Base-by-base conservation (phyloP, 2,888 invertebrate species). In the Sphinx pinastri region DNA sequence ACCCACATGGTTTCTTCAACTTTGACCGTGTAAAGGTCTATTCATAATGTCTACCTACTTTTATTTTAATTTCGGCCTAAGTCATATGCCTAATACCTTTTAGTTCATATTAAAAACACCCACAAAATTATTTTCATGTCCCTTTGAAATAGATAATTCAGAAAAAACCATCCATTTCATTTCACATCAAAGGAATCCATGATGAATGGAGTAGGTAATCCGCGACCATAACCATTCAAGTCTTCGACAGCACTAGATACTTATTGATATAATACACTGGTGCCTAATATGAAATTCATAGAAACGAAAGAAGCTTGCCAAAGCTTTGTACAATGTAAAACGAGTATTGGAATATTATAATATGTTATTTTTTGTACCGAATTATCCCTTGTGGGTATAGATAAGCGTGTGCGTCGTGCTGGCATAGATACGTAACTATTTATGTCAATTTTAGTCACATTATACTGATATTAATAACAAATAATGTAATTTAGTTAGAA, bases 211-310 rank as follows among this genome's bases (percentile, higher is more conserved):
- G 13, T n/a, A n/a, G n/a, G n/a, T 63, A 63, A 63, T 63, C 19
- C 63, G 47, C 2, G 12, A 47, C 19, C 1, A 7, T 12, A 63
- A 13, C 63, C 19, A 63, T 63, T 63, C 63, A 49, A 49, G 63
- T 13, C 19, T 25, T 47, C 63, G 13, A 49, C 19, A 25, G 63
- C 19, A 14, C 4, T 1, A 16, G 16, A 51, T 68, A n/a, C 57
- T 47, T 59, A 49, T 58, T 68, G 51, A 31, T 49, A 31, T 49
- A 58, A 45, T 59, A 59, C 55, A 55, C 55, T 59, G 19, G 59
- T 49, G 51, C 45, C 59, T 68, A 51, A 68, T 68, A 68, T 68
- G 31, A 59, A 58, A 68, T 68, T 68, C 68, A 68, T 68, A 59
- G 51, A 68, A 68, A 68, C n/a, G 58, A 19, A 31, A 59, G 10